Percentiles rank a stretch among this genome's conserved stretches.
Evolutionary conservation across 2,797 vertebrate genomes (phyloP).

Genomic region (Spinibarbus caldwelli): DNA sequence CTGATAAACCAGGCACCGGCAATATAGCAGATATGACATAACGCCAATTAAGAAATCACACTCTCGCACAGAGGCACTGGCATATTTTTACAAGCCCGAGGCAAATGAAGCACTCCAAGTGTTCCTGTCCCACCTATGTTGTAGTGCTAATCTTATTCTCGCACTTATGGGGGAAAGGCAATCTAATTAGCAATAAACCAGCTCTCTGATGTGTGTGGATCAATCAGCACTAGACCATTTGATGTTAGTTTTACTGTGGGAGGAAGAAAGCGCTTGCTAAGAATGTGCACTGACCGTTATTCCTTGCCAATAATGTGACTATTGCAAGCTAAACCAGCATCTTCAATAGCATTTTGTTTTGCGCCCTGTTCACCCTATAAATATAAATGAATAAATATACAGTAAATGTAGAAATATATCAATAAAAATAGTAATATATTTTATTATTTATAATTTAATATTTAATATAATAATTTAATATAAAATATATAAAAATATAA

Average conservation of each 20-base stretch:
- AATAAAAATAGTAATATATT: not conserved
- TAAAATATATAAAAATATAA: no score
- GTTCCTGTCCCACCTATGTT: slow-evolving; percentile 47
- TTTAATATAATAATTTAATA: no score
- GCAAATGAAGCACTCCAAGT: slow-evolving; percentile 56
- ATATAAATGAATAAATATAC: not conserved
- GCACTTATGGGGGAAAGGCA: slow-evolving; percentile 46
- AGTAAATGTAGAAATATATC: not conserved
- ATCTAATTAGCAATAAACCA: slow-evolving; percentile 65
- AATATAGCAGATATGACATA: slow-evolving; percentile 51
- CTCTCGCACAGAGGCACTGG: slow-evolving; percentile 34
- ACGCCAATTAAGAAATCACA: slow-evolving; percentile 58
- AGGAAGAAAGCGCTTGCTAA: not conserved
- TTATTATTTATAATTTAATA: not conserved
- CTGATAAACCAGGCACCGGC: slow-evolving; percentile 36
- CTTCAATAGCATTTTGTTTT: not conserved
- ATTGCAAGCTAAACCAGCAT: not conserved
- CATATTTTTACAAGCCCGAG: slow-evolving; percentile 58
- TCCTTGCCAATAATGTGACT: not conserved
- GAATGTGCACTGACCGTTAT: not conserved
- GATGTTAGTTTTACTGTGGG: slow-evolving; percentile 49
- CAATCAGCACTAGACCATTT: slow-evolving; percentile 59
- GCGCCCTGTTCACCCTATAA: not conserved
- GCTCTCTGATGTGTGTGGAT: slow-evolving; percentile 59
- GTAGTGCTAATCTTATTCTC: slow-evolving; percentile 50